Base-by-base conservation (phyloP, 1,140 invertebrate genomes). In the Brachionus paranguensis region DNA sequence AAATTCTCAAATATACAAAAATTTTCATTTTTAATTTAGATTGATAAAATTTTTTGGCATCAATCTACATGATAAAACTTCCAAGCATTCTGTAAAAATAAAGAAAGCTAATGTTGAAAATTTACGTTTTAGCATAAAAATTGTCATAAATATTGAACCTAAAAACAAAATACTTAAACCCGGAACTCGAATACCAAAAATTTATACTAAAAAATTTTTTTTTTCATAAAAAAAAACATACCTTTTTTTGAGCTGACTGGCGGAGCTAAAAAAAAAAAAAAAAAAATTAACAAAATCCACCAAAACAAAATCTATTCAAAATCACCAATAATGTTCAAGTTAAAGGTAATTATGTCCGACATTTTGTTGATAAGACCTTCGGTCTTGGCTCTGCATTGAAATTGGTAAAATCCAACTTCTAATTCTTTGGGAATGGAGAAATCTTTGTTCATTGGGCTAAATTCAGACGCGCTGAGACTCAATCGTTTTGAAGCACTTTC, bases 191-290 rank as follows among this genome's bases (percentile, higher is more conserved):
- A 37, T 20, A 37, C 3, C 37, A 45, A 78, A 41, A 53, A 43
- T 45, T 17, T 20, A 47, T 47, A 45, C 8, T 43, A 43, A 43
- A 78, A 20, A 53, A 60, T 0, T 7, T 37, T 29, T 29, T 29
- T 29, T 24, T 24, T 24, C 24, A 29, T 53, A 29, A 79, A 50
- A 17, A 41, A 55, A 79, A 33, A 68, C 53, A 45, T 24, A 81
- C 78, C 78, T 81, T 81, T 81, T 47, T 81, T 81, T 29, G 78
- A 41, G 41, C 24, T 29, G 24, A 68, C 53, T 27, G 78, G 78
- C 10, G 64, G 53, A 81, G 78, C 78, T 81, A 24, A 8, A 64
- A 33, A 43, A 72, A 43, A 72, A 20, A 45, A 72, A 45, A 72
- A n/a, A n/a, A 12, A 41, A 17, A 45, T 41, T 43, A 41, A 20